Conservation (phyloP, 2,888 invertebrate species). For the Nomada ruficornis region DNA sequence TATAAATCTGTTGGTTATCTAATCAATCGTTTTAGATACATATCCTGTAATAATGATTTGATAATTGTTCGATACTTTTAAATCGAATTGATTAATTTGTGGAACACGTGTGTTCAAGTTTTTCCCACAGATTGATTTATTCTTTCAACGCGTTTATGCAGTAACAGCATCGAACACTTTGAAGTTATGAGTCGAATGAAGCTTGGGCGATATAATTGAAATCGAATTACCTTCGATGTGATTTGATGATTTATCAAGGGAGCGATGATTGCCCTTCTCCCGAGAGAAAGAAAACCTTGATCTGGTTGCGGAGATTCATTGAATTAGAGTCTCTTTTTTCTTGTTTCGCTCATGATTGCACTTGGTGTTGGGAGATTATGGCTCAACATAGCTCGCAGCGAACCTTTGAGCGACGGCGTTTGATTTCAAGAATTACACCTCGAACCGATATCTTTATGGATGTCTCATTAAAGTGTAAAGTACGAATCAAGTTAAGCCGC, state of each 20-base stretch:
- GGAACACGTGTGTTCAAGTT: too few species aligned
- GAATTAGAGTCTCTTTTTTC: slow-evolving; percentile 1
- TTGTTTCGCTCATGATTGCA: slow-evolving; percentile 12
- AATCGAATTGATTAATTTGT: not conserved
- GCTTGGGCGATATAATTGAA: slow-evolving; percentile 7
- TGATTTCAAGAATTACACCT: slow-evolving; percentile 17
- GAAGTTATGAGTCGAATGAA: not conserved
- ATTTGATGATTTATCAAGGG: slow-evolving; percentile 25
- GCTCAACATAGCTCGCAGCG: slow-evolving; percentile 8
- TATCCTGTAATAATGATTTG: too few species aligned
- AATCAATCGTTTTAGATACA: too few species aligned
- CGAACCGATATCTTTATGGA: not conserved
- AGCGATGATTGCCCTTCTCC: slow-evolving; percentile 27
- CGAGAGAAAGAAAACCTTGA: slow-evolving; percentile 25
- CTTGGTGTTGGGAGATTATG: slow-evolving; percentile 7
- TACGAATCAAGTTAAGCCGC: not conserved
- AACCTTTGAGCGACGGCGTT: not conserved
- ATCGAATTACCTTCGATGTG: slow-evolving; percentile 20
- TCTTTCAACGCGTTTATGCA: not conserved
- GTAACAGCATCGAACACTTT: too few species aligned
- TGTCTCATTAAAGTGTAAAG: slow-evolving; percentile 11
- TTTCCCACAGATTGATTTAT: not conserved
- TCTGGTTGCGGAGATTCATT: slow-evolving; percentile 13
- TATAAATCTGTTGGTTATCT: too few species aligned
- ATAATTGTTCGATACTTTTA: too few species aligned